Evolutionary conservation across 2,113 vertebrate species (phyloP), one percentile per base, ranked within the genome.

Genomic region (Elaphurus davidianus): DNA sequence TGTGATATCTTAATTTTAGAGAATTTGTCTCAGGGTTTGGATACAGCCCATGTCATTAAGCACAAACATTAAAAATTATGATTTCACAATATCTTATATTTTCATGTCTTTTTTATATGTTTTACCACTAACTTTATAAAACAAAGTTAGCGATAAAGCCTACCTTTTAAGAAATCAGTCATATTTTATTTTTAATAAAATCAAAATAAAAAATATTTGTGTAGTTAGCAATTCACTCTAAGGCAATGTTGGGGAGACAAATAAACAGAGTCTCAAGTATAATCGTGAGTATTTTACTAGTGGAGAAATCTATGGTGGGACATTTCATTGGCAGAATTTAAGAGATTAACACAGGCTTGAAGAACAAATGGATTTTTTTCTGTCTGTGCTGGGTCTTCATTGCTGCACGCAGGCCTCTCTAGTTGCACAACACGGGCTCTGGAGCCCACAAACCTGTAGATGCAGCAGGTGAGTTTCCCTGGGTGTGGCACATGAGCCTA

Each of bases 151-250:
- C 23, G 74, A 54, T 83, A 71, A 89, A 96, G 45, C 13, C 33
- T 62, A 17, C 2, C 25, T 76, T 82, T 62, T n/a, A 78, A 90
- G 59, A 91, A 94, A 50, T 71, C 19, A 54, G 50, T 78, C 7
- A 40, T 45, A 74, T 64, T 96, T 96, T 60, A 87, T 52, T 90
- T 97, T 90, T 83, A 64, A 90, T 87, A 71, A 64, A 98, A 87
- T 71, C 8, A 71, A 92, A 84, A 52, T 33, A 79, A 74, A 23
- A 92, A 92, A 82, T 67, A 45, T 50, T 47, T 91, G 67, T 60
- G 23, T 62, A 50, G 23, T 85, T 87, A 81, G 40, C 82, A 89
- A 43, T 59, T 87, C 7, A 19, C 12, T 78, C 60, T 86, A 90
- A 45, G 55, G 59, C n/a, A 78, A 43, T 25, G 14, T 19, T 40